Conservation (phyloP, 1,140 invertebrate genomes). For the Zaprionus taronus region DNA sequence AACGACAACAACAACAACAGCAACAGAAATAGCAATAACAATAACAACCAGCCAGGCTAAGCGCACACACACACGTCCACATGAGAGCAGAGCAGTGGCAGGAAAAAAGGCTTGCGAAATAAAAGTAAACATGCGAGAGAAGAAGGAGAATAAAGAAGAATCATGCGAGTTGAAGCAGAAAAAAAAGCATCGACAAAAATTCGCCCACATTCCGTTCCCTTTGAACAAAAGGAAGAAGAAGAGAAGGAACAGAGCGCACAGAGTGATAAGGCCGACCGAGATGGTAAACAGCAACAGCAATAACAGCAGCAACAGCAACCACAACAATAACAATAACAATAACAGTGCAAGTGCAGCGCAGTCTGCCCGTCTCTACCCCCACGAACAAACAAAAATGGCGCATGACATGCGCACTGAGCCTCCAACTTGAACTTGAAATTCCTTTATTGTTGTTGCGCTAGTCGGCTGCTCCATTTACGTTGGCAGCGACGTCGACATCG, state of each 20-base stretch:
- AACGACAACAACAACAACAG: constrained; percentile 36
- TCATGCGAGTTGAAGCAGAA: constrained; percentile 39
- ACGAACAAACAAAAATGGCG: constrained; percentile 62
- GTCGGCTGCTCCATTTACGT: constrained; percentile 43
- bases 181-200: constrained; percentile 24
- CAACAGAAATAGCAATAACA: neutral
- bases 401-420: constrained; percentile 71
- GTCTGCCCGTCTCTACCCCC: neutral
- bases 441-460: constrained; percentile 55
- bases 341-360: constrained; percentile 53
- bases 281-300: constrained; percentile 44
- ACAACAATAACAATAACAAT: constrained; percentile 35
- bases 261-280: constrained; percentile 19
- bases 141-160: constrained; percentile 24
- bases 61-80: neutral
- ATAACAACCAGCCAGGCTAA: constrained; percentile 19
- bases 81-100: neutral
- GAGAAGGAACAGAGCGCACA: neutral
- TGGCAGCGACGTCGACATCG: constrained; percentile 9
- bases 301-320: constrained; percentile 20
- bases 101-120: constrained; percentile 32
- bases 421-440: constrained; percentile 82
- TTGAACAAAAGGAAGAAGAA: constrained; percentile 66
- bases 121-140: constrained; percentile 45
- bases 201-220: constrained; percentile 39